A percentile compares a stretch with the other conserved stretches of the same genome.
Evolutionary conservation across 2,797 vertebrate genomes (phyloP).

Genomic region (Siniperca obscura): DNA sequence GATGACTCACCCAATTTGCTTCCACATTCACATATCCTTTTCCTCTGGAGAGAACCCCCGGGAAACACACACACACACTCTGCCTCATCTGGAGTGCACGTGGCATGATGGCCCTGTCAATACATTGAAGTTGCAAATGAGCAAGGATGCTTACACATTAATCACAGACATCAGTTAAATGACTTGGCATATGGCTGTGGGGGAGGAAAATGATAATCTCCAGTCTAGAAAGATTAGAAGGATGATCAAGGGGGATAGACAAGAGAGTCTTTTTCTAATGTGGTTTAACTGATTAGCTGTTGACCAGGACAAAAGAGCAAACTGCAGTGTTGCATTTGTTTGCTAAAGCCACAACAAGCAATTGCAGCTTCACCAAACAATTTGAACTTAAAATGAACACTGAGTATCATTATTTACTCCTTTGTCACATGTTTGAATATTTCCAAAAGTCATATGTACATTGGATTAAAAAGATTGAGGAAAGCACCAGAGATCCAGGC

Average conservation of each 20-base stretch:
- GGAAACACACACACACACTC: conserved; percentile 19
- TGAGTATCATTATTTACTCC: not conserved
- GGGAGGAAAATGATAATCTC: conserved; percentile 69
- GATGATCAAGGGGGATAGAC: conserved; percentile 57
- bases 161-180: conserved; percentile 57
- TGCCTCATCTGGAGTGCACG: conserved; percentile 71
- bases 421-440: not conserved
- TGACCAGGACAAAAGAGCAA: conserved; percentile 45
- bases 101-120: conserved; percentile 57
- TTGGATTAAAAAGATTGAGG: not conserved
- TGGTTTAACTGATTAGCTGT: conserved; percentile 57
- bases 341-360: not conserved
- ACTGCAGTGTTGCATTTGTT: not conserved
- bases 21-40: conserved; percentile 45
- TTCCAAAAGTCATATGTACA: not conserved
- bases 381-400: not conserved
- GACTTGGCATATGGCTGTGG: conserved; percentile 64
- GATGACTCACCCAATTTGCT: conserved; percentile 60
- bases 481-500: conserved; percentile 24
- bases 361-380: no score
- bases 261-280: conserved; percentile 48
- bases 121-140: conserved; percentile 60
- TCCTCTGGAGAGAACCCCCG: conserved; percentile 27
- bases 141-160: conserved; percentile 54
- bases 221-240: conserved; percentile 66